Evolutionary conservation across 1,140 invertebrate genomes (phyloP).

Genomic region (Lutraria rhynchaena): DNA sequence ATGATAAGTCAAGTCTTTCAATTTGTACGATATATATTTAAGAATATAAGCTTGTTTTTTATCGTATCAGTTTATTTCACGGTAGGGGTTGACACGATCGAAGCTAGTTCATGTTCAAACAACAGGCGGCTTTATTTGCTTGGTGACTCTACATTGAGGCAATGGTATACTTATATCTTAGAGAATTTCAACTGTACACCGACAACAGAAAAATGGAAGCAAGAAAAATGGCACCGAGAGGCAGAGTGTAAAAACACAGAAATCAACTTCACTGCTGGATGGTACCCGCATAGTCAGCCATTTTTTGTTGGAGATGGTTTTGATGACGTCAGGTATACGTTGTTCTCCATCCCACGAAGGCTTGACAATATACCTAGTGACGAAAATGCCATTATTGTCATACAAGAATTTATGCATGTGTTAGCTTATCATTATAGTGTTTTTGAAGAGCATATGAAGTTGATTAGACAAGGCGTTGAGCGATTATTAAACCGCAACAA

Average conservation of each 20-base stretch:
- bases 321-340: background rate
- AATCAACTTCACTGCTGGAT: background rate
- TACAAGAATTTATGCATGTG: conserved; percentile 16
- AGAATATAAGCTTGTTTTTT: no score
- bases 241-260: background rate
- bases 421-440: conserved; percentile 6
- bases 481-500: background rate
- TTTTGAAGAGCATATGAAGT: background rate
- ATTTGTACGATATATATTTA: no score
- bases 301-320: conserved; percentile 1
- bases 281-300: conserved; percentile 17
- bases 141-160: conserved; percentile 16
- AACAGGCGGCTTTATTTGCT: conserved; percentile 2
- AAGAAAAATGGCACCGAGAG: conserved; percentile 10
- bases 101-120: background rate
- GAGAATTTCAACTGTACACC: background rate
- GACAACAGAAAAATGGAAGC: conserved; percentile 16
- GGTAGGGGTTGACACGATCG: no score
- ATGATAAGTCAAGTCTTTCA: no score
- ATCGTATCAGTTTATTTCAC: no score
- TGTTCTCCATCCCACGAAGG: background rate
- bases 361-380: background rate
- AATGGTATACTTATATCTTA: conserved; percentile 6
- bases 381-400: conserved; percentile 8
- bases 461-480: conserved; percentile 8